Evolutionary conservation across 2,113 vertebrate genomes (phyloP).

Genomic region (Syrmaticus mikado): DNA sequence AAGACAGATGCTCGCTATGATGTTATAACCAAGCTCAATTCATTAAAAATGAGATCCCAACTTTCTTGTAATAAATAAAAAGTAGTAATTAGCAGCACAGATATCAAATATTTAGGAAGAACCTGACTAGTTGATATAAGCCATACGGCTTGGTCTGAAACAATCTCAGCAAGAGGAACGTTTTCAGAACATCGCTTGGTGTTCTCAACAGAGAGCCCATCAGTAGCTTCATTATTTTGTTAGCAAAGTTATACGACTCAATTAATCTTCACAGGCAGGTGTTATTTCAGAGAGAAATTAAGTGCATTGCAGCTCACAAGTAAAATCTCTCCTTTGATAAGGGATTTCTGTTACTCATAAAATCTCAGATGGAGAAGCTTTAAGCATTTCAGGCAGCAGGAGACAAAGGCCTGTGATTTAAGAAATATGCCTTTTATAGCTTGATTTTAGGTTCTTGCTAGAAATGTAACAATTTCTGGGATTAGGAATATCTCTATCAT

Average conservation of each 20-base stretch:
- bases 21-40: not conserved
- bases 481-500: not conserved
- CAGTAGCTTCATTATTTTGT: not conserved
- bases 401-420: not conserved
- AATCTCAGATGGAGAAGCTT: not conserved
- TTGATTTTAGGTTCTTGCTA: not conserved
- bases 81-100: not conserved
- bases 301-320: not conserved
- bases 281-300: not conserved
- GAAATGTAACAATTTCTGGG: not conserved
- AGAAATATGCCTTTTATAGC: not conserved
- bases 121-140: not conserved
- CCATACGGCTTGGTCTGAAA: not conserved
- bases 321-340: not conserved
- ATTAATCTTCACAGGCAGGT: not conserved
- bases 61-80: not conserved
- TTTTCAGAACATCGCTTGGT: not conserved
- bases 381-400: not conserved
- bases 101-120: not conserved
- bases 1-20: not conserved
- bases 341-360: not conserved
- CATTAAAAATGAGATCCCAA: not conserved
- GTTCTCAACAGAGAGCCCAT: not conserved
- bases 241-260: not conserved
- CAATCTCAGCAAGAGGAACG: not conserved